These are phyloP conservation scores for Cenopis cana DNA, from an alignment of 2,888 invertebrate genomes.

Conservation along the genomic window DNA sequence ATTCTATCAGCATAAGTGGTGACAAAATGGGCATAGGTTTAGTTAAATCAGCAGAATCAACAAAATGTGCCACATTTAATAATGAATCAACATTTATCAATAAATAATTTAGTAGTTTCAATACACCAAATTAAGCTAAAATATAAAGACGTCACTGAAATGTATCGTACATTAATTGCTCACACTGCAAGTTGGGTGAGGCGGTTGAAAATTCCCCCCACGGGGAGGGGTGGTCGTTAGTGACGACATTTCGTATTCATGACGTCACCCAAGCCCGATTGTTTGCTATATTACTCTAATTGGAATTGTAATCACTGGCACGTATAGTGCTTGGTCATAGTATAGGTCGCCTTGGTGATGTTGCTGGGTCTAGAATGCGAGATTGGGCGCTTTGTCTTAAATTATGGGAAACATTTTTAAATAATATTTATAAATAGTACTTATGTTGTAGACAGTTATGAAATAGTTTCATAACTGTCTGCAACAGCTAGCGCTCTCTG, in stretches of 20 bases:
- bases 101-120: not conserved
- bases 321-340: slow-evolving; percentile 65
- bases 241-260: slow-evolving; percentile 83
- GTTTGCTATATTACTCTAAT: slow-evolving; percentile 85
- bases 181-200: slow-evolving; percentile 56
- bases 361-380: not conserved
- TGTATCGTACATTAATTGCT: slow-evolving; percentile 41
- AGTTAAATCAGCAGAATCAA: no score
- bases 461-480: no score
- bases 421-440: no score
- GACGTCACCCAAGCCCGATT: slow-evolving; percentile 82
- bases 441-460: no score
- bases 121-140: slow-evolving; percentile 26
- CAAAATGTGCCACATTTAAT: not conserved
- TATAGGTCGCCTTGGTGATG: slow-evolving; percentile 61
- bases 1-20: no score
- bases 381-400: slow-evolving; percentile 1
- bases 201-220: slow-evolving; percentile 77
- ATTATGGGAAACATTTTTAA: not conserved
- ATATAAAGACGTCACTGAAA: slow-evolving; percentile 35
- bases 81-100: not conserved
- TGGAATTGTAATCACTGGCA: slow-evolving; percentile 82
- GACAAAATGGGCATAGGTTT: no score
- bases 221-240: slow-evolving; percentile 75
- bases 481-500: no score